These are phyloP conservation scores for Leucophora obtusa DNA, from an alignment of 2,888 invertebrate genomes.

Conservation along the genomic window DNA sequence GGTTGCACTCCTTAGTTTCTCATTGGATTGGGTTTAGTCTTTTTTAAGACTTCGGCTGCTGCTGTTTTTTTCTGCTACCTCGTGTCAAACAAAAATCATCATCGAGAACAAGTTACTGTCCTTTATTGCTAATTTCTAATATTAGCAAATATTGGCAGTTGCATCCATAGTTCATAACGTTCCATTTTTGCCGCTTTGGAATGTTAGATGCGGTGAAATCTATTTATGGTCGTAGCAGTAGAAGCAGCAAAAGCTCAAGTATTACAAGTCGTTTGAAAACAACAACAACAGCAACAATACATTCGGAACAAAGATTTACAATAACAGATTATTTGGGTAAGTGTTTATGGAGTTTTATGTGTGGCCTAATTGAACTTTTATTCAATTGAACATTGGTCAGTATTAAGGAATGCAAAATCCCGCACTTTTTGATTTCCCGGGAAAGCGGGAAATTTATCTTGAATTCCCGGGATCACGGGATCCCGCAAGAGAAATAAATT, in stretches of 20 bases:
- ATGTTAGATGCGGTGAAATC: slow-evolving; percentile 78
- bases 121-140: slow-evolving; percentile 45
- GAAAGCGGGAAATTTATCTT: too few species aligned
- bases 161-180: slow-evolving; percentile 54
- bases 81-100: slow-evolving; percentile 6
- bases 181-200: slow-evolving; percentile 73
- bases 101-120: slow-evolving; percentile 23
- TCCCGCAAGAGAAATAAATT: too few species aligned
- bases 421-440: too few species aligned
- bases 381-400: too few species aligned
- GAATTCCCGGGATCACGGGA: too few species aligned
- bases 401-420: too few species aligned
- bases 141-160: slow-evolving; percentile 56
- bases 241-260: slow-evolving; percentile 69
- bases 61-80: neutral
- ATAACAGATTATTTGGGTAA: slow-evolving; percentile 58
- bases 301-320: slow-evolving; percentile 56
- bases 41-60: neutral
- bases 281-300: slow-evolving; percentile 48
- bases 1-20: slow-evolving; percentile 1
- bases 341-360: neutral
- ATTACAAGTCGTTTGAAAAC: slow-evolving; percentile 69
- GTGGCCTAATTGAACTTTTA: too few species aligned
- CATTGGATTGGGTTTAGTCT: neutral
- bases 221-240: slow-evolving; percentile 73